A percentile compares a stretch with the other conserved stretches of the same genome.
These are phyloP conservation scores for Drosophila colorata DNA, from an alignment of 2,888 invertebrate species.

Conservation along the genomic window DNA sequence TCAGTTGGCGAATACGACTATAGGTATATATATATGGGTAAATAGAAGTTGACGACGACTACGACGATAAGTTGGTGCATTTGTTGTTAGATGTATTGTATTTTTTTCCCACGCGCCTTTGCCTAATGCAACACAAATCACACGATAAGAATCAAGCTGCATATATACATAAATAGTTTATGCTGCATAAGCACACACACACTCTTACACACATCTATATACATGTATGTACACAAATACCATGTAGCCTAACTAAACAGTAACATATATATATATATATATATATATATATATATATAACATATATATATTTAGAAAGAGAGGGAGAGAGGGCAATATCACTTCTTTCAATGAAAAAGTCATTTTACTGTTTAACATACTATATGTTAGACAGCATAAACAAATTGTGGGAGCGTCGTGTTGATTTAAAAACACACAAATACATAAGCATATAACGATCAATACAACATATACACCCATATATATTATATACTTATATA, in stretches of 20 bases:
- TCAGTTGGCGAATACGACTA: slow-evolving; percentile 32
- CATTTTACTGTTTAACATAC: slow-evolving; percentile 52
- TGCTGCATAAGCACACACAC: slow-evolving; percentile 14
- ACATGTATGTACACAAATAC: slow-evolving; percentile 41
- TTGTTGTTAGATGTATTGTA: slow-evolving; percentile 79
- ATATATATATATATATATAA: neutral
- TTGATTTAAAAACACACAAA: slow-evolving; percentile 34
- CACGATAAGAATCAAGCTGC: slow-evolving; percentile 34
- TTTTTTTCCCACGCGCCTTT: slow-evolving; percentile 67
- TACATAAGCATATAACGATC: slow-evolving; percentile 46
- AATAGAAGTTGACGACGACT: slow-evolving; percentile 33
- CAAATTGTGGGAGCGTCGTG: slow-evolving; percentile 32
- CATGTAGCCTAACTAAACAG: slow-evolving; percentile 51
- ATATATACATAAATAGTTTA: slow-evolving; percentile 39
- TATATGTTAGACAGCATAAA: slow-evolving; percentile 17
- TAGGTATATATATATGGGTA: slow-evolving; percentile 39
- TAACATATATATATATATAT: slow-evolving; percentile 22
- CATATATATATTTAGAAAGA: neutral
- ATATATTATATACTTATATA: slow-evolving; percentile 14
- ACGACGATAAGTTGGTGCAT: slow-evolving; percentile 72
- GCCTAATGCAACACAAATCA: slow-evolving; percentile 60
- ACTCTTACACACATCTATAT: slow-evolving; percentile 13
- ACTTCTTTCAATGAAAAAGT: slow-evolving; percentile 59
- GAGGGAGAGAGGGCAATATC: slow-evolving; percentile 20
- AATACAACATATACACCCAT: slow-evolving; percentile 28